A percentile compares a stretch with the other conserved stretches of the same genome.
phyloP scores from a whole-genome alignment of 2,888 invertebrate genomes.

The Argynnis bischoffii region DNA sequence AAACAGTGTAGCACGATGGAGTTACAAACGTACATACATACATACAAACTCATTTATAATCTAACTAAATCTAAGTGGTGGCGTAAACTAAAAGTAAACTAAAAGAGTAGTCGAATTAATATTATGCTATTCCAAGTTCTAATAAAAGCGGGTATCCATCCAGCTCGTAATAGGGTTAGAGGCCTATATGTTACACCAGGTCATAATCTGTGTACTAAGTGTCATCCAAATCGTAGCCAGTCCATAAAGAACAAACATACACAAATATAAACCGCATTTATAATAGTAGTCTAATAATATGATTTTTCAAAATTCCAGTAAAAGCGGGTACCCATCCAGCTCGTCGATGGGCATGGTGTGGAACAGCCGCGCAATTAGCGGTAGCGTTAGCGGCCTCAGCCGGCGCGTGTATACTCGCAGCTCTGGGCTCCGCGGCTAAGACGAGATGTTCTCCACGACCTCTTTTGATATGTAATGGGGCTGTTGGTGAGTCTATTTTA shows the following conservation, averaged over 20 bases:
- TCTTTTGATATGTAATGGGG: conserved; percentile 88
- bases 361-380: conserved; percentile 86
- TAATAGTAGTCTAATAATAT: not conserved
- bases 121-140: conserved; percentile 41
- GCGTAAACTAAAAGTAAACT: not conserved
- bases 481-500: conserved; percentile 84
- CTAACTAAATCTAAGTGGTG: too few relatives aligned
- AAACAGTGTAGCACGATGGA: too few relatives aligned
- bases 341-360: conserved; percentile 88
- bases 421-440: conserved; percentile 90
- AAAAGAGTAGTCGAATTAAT: not conserved
- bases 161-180: conserved; percentile 86
- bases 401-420: conserved; percentile 88
- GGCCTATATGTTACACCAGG: conserved; percentile 59
- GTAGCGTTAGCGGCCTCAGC: conserved; percentile 87
- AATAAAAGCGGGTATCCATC: conserved; percentile 71
- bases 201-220: too few relatives aligned
- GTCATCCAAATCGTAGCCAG: too few relatives aligned
- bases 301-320: conserved; percentile 52
- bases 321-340: conserved; percentile 80
- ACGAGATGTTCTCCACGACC: conserved; percentile 84
- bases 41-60: too few relatives aligned
- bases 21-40: too few relatives aligned
- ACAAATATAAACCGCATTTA: too few relatives aligned
- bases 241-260: too few relatives aligned